Conservation (phyloP, 2,888 invertebrate species). For the Mythimna ferrago region DNA sequence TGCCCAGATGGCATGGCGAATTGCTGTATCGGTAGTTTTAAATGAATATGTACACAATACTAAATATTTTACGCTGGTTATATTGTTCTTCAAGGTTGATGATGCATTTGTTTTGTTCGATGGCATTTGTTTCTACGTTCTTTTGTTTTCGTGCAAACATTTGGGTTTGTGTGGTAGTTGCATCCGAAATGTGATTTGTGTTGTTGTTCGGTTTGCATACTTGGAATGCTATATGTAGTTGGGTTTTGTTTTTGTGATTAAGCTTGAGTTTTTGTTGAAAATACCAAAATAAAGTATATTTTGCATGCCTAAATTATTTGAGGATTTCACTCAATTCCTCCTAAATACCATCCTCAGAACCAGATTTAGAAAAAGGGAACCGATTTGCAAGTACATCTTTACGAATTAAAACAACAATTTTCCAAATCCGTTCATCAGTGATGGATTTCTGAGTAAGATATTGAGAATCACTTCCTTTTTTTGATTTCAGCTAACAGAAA, state of each 20-base stretch:
- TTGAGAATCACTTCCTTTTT: too few species aligned
- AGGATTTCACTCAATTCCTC: too few species aligned
- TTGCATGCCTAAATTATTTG: too few species aligned
- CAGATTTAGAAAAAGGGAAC: too few species aligned
- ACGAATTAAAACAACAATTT: too few species aligned
- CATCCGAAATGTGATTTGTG: slow-evolving; percentile 6
- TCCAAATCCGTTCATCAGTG: too few species aligned
- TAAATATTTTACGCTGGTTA: slow-evolving; percentile 38
- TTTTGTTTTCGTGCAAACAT: slow-evolving; percentile 20
- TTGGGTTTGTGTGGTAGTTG: neutral
- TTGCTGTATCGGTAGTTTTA: slow-evolving; percentile 48
- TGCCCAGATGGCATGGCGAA: slow-evolving; percentile 53
- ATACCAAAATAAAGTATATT: too few species aligned
- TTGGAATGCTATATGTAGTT: neutral
- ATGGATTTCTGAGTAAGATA: too few species aligned
- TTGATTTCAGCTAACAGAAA: too few species aligned
- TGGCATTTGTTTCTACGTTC: slow-evolving; percentile 21
- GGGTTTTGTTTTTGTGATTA: neutral
- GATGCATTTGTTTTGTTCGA: slow-evolving; percentile 23
- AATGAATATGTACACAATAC: slow-evolving; percentile 51
- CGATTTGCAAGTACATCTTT: too few species aligned
- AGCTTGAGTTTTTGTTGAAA: too few species aligned
- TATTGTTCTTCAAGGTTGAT: slow-evolving; percentile 38
- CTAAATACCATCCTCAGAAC: too few species aligned
- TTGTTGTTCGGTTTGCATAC: neutral